Percentiles rank a stretch among this genome's conserved stretches.
phyloP scores from a whole-genome alignment of 1,140 invertebrate genomes.

The Brachionus asplanchnoidis region DNA sequence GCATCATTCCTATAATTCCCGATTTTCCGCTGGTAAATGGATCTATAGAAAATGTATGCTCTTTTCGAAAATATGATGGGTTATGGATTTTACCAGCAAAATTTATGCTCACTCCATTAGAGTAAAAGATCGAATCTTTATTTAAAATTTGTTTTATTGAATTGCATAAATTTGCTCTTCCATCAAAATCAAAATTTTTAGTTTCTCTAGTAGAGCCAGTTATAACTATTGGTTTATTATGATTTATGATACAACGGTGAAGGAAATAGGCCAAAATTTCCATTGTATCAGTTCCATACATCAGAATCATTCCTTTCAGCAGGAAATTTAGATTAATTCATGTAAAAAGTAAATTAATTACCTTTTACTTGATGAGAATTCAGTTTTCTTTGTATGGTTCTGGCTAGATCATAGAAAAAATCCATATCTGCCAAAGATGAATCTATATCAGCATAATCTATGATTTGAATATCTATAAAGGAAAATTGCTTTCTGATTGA shows the following conservation, averaged over 20 bases:
- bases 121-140: neutral
- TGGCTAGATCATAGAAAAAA: neutral
- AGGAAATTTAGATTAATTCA: neutral
- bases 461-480: neutral
- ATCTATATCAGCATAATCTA: neutral
- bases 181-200: neutral
- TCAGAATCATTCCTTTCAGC: neutral
- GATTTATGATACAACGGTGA: neutral
- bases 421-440: neutral
- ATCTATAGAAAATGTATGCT: conserved; percentile 28
- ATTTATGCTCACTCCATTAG: conserved; percentile 5
- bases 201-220: conserved; percentile 4
- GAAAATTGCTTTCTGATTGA: neutral
- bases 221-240: conserved; percentile 5
- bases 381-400: neutral
- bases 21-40: neutral
- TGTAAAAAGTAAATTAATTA: neutral
- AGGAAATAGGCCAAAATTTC: conserved; percentile 20
- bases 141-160: conserved; percentile 37
- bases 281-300: conserved; percentile 14
- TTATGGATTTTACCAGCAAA: conserved; percentile 28
- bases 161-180: neutral
- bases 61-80: conserved; percentile 15
- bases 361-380: neutral
- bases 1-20: conserved; percentile 25